These are phyloP conservation scores for Taenaris catops DNA, from an alignment of 2,888 invertebrate genomes.

Conservation along the genomic window DNA sequence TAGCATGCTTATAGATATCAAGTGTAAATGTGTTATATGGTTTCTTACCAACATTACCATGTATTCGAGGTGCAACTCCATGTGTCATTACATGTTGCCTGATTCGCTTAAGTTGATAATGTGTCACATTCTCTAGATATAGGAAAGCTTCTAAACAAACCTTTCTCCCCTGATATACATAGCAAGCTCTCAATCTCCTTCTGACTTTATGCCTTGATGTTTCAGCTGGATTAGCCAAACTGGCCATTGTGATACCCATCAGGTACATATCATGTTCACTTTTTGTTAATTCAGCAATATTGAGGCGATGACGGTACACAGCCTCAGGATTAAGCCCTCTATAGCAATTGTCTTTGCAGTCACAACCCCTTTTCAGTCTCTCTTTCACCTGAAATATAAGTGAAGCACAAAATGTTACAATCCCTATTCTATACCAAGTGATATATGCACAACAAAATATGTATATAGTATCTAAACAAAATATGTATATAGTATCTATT, in stretches of 20 bases:
- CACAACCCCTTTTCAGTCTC: conserved; percentile 85
- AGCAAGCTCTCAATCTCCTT: conserved; percentile 85
- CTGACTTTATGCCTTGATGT: conserved; percentile 86
- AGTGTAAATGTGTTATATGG: conserved; percentile 89
- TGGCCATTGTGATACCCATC: conserved; percentile 92
- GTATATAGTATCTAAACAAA: neutral
- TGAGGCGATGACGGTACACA: conserved; percentile 87
- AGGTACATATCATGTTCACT: conserved; percentile 92
- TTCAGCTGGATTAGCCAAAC: conserved; percentile 86
- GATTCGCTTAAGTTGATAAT: conserved; percentile 88
- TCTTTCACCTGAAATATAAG: conserved; percentile 84
- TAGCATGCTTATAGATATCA: conserved; percentile 88
- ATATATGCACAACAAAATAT: too few relatives aligned
- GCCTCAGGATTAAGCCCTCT: conserved; percentile 86
- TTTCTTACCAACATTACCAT: conserved; percentile 89
- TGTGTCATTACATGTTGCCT: conserved; percentile 89
- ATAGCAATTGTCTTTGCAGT: conserved; percentile 89
- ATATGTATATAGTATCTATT: neutral
- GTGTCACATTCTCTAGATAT: conserved; percentile 89
- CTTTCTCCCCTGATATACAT: conserved; percentile 87
- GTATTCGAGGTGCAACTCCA: conserved; percentile 88
- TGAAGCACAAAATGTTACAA: too few relatives aligned
- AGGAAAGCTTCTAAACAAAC: conserved; percentile 89
- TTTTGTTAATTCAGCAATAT: conserved; percentile 89
- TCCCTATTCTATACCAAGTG: conserved; percentile 1